Evolutionary conservation across 2,888 invertebrate species (phyloP).

Genomic region (Malthinus flaveolus): DNA sequence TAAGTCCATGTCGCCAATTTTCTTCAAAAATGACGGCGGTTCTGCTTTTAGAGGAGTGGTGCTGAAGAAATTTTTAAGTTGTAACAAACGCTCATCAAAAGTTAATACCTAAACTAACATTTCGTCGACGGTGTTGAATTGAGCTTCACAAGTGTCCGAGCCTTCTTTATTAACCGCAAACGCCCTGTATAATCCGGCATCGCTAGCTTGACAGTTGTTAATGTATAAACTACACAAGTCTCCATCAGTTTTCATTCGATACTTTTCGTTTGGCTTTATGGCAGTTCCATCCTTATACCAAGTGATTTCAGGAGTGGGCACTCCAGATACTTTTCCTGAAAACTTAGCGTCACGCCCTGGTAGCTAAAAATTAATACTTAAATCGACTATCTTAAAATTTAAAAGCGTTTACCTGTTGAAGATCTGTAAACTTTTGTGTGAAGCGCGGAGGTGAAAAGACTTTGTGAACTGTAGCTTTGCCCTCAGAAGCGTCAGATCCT

Average conservation of each 20-base stretch:
- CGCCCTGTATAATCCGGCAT: constrained; percentile 77
- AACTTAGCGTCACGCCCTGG: constrained; percentile 82
- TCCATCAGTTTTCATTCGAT: constrained; percentile 75
- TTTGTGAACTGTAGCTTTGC: constrained; percentile 75
- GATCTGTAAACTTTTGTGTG: constrained; percentile 71
- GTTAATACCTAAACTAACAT: constrained; percentile 64
- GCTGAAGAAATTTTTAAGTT: constrained; percentile 52
- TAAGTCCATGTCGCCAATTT: constrained; percentile 85
- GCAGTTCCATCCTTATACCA: constrained; percentile 87
- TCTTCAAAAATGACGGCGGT: constrained; percentile 86
- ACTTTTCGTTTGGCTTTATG: constrained; percentile 71
- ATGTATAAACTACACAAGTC: constrained; percentile 79
- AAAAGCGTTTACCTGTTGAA: constrained; percentile 60
- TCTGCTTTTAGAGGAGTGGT: constrained; percentile 76
- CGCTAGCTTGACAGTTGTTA: constrained; percentile 66
- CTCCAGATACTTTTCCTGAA: constrained; percentile 76
- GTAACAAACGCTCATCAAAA: background rate
- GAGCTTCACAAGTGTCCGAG: constrained; percentile 73
- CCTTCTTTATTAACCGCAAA: constrained; percentile 81
- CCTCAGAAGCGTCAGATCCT: constrained; percentile 72
- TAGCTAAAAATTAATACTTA: constrained; percentile 55
- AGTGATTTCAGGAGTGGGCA: constrained; percentile 80
- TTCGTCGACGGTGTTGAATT: constrained; percentile 77
- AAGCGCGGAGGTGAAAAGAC: constrained; percentile 81
- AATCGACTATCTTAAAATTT: background rate